Evolutionary conservation across 2,113 vertebrate genomes (phyloP).

Genomic region (Prochilodus magdalenae): DNA sequence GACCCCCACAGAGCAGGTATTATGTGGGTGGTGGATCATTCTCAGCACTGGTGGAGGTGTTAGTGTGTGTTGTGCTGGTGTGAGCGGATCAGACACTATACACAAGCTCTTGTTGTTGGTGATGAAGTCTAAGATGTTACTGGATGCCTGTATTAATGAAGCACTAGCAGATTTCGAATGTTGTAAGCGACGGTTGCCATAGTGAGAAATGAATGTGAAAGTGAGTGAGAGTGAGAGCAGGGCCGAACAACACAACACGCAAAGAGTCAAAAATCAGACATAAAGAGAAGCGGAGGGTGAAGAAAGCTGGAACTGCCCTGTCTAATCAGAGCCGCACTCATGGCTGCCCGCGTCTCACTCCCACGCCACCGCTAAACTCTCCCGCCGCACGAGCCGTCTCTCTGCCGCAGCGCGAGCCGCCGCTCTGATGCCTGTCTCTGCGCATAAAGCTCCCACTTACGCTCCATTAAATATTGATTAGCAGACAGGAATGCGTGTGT

Average conservation of each 20-base stretch:
- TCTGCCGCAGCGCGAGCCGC: not conserved
- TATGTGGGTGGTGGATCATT: too few relatives aligned
- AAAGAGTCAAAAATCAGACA: not conserved
- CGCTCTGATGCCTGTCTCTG: conserved; percentile 28
- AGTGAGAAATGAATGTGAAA: conserved; percentile 29
- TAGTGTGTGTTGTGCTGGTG: too few relatives aligned
- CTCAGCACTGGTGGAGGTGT: too few relatives aligned
- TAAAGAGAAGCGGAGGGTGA: not conserved
- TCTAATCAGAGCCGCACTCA: conserved; percentile 22
- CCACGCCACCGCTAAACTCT: not conserved
- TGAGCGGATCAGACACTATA: too few relatives aligned
- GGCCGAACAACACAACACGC: conserved; percentile 22
- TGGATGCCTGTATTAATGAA: too few relatives aligned
- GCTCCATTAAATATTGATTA: conserved; percentile 57
- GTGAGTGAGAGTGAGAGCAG: conserved; percentile 34
- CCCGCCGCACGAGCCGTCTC: conserved; percentile 10
- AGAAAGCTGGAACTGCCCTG: conserved; percentile 59
- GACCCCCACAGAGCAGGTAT: too few relatives aligned
- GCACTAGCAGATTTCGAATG: not conserved
- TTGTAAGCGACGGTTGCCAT: conserved; percentile 51
- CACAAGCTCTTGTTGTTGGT: too few relatives aligned
- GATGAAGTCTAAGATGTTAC: too few relatives aligned
- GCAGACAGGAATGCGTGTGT: conserved; percentile 4
- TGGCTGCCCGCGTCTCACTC: conserved; percentile 6
- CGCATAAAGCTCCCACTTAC: conserved; percentile 49